phyloP scores from a whole-genome alignment of 2,797 vertebrate species.

The Pygocentrus nattereri region DNA sequence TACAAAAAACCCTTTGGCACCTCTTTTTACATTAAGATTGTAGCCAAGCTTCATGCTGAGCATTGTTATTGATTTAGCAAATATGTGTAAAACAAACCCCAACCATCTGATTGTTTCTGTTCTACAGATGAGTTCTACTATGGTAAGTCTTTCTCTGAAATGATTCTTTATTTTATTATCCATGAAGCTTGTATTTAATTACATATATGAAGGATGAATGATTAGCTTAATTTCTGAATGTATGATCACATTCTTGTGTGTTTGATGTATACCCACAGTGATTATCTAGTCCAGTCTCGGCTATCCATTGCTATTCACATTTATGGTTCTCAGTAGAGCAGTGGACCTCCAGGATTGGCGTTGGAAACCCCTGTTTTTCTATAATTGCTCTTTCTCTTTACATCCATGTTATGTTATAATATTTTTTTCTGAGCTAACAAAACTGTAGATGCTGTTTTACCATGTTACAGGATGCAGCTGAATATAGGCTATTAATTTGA shows the following conservation, averaged over 20 bases:
- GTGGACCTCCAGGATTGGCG: neutral
- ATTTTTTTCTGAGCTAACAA: neutral
- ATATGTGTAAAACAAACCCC: constrained; percentile 3
- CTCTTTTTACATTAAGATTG: neutral
- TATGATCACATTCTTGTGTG: neutral
- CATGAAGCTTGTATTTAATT: neutral
- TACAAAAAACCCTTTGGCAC: neutral
- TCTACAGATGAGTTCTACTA: constrained; percentile 52
- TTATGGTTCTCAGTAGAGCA: neutral
- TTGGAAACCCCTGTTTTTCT: neutral
- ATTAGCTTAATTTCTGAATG: neutral
- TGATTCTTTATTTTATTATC: too few relatives aligned
- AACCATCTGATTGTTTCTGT: constrained; percentile 25
- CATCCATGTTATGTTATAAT: neutral
- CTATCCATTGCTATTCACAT: neutral
- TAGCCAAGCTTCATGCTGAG: neutral
- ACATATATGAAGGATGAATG: neutral
- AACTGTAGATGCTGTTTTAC: neutral
- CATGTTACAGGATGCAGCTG: neutral
- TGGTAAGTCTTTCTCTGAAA: constrained; percentile 43
- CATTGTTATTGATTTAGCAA: neutral
- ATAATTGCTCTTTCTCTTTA: neutral
- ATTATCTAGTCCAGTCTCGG: neutral
- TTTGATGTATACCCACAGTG: neutral
- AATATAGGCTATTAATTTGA: neutral